phyloP scores from a whole-genome alignment of 2,797 vertebrate genomes.

The Arnoldichthys spilopterus region DNA sequence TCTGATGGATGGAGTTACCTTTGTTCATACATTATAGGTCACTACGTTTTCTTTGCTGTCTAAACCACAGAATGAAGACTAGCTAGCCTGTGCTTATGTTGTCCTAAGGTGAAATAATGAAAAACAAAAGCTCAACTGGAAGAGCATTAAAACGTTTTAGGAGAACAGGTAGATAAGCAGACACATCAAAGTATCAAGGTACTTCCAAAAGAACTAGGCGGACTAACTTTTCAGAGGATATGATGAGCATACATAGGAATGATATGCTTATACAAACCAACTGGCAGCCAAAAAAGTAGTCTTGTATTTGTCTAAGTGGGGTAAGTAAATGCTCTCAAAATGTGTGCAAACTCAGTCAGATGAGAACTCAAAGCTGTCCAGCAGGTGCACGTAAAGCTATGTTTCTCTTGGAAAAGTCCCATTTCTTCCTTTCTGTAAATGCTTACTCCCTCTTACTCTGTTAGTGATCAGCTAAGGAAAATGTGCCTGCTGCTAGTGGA shows the following conservation, averaged over 20 bases:
- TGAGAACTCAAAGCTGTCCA: conserved; percentile 12
- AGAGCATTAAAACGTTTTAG: not conserved
- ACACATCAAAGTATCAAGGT: not conserved
- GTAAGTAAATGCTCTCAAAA: conserved; percentile 32
- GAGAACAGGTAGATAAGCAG: not conserved
- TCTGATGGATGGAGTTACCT: not conserved
- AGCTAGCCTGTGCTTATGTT: not conserved
- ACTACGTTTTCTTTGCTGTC: too few relatives aligned
- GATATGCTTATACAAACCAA: conserved; percentile 14
- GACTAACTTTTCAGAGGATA: not conserved
- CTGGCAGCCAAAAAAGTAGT: not conserved
- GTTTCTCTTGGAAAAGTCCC: conserved; percentile 24
- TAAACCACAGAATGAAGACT: too few relatives aligned
- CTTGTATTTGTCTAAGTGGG: conserved; percentile 28
- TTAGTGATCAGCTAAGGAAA: not conserved
- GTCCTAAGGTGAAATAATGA: not conserved
- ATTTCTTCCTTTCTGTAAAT: conserved; percentile 14
- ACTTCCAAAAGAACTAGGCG: conserved; percentile 2
- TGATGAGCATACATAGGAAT: too few relatives aligned
- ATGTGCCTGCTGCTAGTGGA: not conserved
- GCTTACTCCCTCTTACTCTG: not conserved
- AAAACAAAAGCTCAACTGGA: not conserved
- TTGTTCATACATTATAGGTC: not conserved
- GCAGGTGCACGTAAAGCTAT: conserved; percentile 43
- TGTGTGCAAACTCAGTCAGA: conserved; percentile 40